Conservation (phyloP, 2,888 invertebrate species). For the Aleiodes alternator region DNA sequence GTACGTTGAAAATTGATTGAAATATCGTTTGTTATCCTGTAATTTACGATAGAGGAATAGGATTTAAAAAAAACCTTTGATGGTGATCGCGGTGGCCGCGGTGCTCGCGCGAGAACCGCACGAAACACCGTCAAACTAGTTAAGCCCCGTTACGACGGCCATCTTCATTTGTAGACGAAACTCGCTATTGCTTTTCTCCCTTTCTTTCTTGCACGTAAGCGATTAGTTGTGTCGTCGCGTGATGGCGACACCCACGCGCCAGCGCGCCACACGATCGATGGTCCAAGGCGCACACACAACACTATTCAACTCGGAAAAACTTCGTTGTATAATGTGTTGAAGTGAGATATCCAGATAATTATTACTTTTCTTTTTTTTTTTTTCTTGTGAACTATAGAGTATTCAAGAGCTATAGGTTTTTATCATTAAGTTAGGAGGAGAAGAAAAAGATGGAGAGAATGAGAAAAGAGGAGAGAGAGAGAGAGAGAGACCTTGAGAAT, state of each 20-base stretch:
- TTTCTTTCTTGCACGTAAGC: not conserved
- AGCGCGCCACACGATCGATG: conserved; percentile 46
- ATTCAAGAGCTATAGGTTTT: no score
- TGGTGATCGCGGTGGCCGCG: conserved; percentile 46
- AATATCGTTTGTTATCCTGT: not conserved
- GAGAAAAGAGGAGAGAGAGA: not conserved
- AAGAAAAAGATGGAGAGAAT: no score
- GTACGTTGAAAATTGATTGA: not conserved
- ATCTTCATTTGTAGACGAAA: conserved; percentile 43
- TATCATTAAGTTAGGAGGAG: no score
- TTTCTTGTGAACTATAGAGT: no score
- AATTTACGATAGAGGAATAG: not conserved
- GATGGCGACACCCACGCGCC: conserved; percentile 54
- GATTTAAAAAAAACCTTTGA: not conserved
- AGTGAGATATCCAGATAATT: no score
- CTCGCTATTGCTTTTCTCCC: not conserved
- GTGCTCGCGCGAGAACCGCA: conserved; percentile 57
- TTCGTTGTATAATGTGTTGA: no score
- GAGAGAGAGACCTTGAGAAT: not conserved
- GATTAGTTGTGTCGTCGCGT: conserved; percentile 48
- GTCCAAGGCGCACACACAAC: conserved; percentile 31
- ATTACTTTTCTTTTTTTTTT: no score
- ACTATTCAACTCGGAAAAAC: conserved; percentile 6
- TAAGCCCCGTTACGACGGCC: conserved; percentile 51
- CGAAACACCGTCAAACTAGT: conserved; percentile 49